phyloP scores from a whole-genome alignment of 1,140 invertebrate genomes.

The Proctacanthus coquilletti region DNA sequence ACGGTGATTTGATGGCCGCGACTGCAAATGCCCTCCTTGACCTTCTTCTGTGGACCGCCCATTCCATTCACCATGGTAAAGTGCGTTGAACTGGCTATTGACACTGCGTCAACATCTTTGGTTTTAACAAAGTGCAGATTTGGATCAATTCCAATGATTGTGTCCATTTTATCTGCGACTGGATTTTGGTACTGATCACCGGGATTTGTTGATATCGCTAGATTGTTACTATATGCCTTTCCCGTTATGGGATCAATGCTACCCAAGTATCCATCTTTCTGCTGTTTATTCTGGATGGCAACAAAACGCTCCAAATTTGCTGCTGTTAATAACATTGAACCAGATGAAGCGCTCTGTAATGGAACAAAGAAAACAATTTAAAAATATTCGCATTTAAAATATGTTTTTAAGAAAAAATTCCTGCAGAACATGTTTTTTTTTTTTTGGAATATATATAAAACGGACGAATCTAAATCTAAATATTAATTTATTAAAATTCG shows the following conservation, averaged over 20 bases:
- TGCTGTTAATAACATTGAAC: slow-evolving; percentile 56
- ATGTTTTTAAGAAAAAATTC: no score
- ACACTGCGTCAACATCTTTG: slow-evolving; percentile 43
- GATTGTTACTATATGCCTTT: not conserved
- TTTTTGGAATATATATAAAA: no score
- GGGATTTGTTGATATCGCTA: not conserved
- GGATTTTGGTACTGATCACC: slow-evolving; percentile 2
- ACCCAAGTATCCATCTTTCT: slow-evolving; percentile 18
- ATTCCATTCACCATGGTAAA: slow-evolving; percentile 71
- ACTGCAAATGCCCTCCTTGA: slow-evolving; percentile 37
- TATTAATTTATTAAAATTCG: not conserved
- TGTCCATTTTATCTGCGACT: slow-evolving; percentile 8
- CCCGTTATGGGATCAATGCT: slow-evolving; percentile 5
- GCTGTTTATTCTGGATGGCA: slow-evolving; percentile 41
- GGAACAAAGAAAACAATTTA: slow-evolving; percentile 12
- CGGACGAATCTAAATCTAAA: slow-evolving; percentile 3
- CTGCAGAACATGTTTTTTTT: not conserved
- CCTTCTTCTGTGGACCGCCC: slow-evolving; percentile 37
- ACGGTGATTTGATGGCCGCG: slow-evolving; percentile 60
- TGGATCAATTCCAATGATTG: slow-evolving; percentile 22
- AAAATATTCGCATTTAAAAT: not conserved
- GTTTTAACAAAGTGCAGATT: slow-evolving; percentile 25
- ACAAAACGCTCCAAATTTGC: slow-evolving; percentile 52
- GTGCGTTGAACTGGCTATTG: slow-evolving; percentile 68
- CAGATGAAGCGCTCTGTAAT: slow-evolving; percentile 59